Conservation (phyloP, 2,888 invertebrate species). For the Tuberolachnus salignus region DNA sequence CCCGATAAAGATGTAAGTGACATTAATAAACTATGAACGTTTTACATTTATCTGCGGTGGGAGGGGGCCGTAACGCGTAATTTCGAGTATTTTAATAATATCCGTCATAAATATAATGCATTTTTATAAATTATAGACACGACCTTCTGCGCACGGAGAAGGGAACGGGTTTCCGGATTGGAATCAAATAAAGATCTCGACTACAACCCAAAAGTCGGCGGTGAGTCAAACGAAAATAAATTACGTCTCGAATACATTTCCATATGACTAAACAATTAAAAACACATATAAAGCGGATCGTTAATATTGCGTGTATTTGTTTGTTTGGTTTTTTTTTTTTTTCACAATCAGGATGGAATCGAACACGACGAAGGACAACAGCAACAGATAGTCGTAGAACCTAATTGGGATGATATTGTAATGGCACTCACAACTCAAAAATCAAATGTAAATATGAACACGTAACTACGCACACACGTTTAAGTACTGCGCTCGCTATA, state of each 20-base stretch:
- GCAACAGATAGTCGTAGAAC: constrained; percentile 23
- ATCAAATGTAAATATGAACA: constrained; percentile 31
- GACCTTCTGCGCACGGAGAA: background rate
- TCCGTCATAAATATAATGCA: too few species aligned
- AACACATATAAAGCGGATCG: background rate
- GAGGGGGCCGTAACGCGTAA: too few species aligned
- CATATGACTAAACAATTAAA: background rate
- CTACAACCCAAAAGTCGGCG: constrained; percentile 16
- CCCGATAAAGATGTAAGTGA: background rate
- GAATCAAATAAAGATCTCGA: constrained; percentile 6
- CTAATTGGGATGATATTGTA: constrained; percentile 18
- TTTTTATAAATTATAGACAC: background rate
- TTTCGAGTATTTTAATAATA: too few species aligned
- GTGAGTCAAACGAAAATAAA: background rate
- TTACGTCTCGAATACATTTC: background rate
- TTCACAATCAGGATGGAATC: constrained; percentile 16
- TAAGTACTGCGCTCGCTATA: too few species aligned
- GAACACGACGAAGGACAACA: constrained; percentile 39
- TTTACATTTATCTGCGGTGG: too few species aligned
- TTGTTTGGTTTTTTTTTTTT: constrained; percentile 8
- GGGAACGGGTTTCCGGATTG: constrained; percentile 15
- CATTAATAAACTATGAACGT: too few species aligned
- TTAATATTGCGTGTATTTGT: too few species aligned
- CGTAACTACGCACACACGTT: background rate
- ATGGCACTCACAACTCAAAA: constrained; percentile 27